Base-by-base conservation (phyloP, 2,888 invertebrate genomes). In the Hecatera dysodea region DNA sequence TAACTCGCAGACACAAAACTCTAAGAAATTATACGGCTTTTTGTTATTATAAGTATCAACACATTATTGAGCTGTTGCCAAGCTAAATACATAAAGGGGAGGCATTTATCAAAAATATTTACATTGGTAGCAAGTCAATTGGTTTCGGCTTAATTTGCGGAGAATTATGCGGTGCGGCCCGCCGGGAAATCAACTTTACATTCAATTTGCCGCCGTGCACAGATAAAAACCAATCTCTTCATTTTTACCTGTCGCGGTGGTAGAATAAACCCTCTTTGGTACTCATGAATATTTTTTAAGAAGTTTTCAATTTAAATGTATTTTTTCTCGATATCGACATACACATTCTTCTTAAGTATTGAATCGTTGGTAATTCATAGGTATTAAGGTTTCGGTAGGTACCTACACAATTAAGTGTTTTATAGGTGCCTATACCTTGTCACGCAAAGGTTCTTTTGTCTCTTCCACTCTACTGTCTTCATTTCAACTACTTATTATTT, bases 101-200 rank as follows among this genome's bases (percentile, higher is more conserved):
- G 86, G 89, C 90, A 94, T 93, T 94, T 94, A 93, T 92, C 89
- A 91, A 95, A 92, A 95, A 95, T 95, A 95, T 95, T 95, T 95
- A 94, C 92, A 93, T 93, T 88, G 93, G 93, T 89, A 91, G 90
- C 93, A 91, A 94, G 90, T 91, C 93, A 93, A 94, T 94, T 92
- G 94, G 92, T 90, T 92, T 90, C 91, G 90, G 93, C 92, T 94
- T 95, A 94, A 94, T 94, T 94, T 93, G 93, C 88, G 93, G 92
- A 87, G 93, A 93, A 94, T 94, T 93, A 94, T 91, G 93, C 91
- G 91, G 91, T 86, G 82, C 81, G 86, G 91, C 90, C 95, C 95
- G 92, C 85, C 88, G 95, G 95, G 95, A 95, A 95, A 95, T 95
- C 95, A 93, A 94, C 95, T 95, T 95, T 94, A 93, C 94, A 95